Conservation (phyloP, 2,888 invertebrate genomes). For the Amblyjoppa proteus region DNA sequence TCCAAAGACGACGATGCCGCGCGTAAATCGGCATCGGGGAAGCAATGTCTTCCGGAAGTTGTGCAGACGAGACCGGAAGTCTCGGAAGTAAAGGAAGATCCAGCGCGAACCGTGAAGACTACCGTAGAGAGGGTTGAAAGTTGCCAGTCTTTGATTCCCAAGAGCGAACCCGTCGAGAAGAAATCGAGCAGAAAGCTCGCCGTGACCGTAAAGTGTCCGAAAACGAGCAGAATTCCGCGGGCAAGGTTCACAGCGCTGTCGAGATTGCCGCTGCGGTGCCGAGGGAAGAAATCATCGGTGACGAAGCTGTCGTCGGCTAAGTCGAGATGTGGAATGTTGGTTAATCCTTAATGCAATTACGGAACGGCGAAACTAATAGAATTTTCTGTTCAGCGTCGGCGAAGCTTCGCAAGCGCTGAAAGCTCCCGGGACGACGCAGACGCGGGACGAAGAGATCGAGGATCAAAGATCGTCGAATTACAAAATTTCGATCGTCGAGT, state of each 20-base stretch:
- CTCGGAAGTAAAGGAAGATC: not conserved
- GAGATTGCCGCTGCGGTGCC: constrained; percentile 45
- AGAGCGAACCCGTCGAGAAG: constrained; percentile 26
- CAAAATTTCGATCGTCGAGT: constrained; percentile 39
- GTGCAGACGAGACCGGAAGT: not conserved
- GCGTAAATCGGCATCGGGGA: not conserved
- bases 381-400: constrained; percentile 29
- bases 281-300: constrained; percentile 49
- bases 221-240: constrained; percentile 65
- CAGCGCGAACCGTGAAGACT: not conserved
- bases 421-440: not conserved
- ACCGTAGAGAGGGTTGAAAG: not conserved
- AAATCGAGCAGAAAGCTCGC: constrained; percentile 40
- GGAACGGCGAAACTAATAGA: constrained; percentile 17
- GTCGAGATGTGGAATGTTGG: constrained; percentile 58
- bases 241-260: constrained; percentile 53
- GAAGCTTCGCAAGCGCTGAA: constrained; percentile 50
- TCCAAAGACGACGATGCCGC: not conserved
- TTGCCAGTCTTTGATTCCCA: constrained; percentile 22
- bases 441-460: constrained; percentile 22
- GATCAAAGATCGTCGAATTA: constrained; percentile 38
- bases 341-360: constrained; percentile 30
- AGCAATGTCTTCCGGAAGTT: not conserved
- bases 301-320: constrained; percentile 39
- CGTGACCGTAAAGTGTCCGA: constrained; percentile 26